Conservation (phyloP, 2,113 vertebrate genomes). For the Daboia siamensis region DNA sequence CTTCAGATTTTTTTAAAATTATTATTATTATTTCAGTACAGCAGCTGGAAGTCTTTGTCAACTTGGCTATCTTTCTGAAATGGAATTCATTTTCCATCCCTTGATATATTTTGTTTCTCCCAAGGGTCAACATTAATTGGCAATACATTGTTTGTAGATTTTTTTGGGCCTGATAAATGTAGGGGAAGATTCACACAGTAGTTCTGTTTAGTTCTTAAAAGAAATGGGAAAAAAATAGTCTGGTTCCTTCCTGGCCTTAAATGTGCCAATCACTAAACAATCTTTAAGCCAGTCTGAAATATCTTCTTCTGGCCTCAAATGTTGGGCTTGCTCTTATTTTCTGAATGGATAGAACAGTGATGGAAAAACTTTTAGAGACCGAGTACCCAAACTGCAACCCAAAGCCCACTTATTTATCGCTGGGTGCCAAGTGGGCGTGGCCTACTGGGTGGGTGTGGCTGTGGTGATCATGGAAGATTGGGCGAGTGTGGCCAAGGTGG, state of each 20-base stretch:
- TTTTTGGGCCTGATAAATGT: conserved; percentile 56
- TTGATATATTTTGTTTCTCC: conserved; percentile 64
- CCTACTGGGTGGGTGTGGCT: too few relatives aligned
- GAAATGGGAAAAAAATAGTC: conserved; percentile 40
- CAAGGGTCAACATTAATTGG: conserved; percentile 70
- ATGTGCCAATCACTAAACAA: conserved; percentile 49
- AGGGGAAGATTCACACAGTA: conserved; percentile 58
- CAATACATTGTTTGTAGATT: conserved; percentile 59
- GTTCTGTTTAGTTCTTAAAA: conserved; percentile 56
- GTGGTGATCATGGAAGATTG: too few relatives aligned
- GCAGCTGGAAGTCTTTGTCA: conserved; percentile 64
- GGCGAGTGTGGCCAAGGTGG: too few relatives aligned
- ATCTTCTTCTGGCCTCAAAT: not conserved
- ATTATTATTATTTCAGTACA: conserved; percentile 41
- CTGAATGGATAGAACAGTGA: not conserved
- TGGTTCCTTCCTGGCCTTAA: conserved; percentile 40
- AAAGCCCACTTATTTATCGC: too few relatives aligned
- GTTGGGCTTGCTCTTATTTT: not conserved
- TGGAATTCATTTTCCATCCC: conserved; percentile 66
- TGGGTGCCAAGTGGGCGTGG: too few relatives aligned
- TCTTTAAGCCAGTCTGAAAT: not conserved
- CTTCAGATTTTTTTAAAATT: not conserved
- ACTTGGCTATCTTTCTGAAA: conserved; percentile 55
- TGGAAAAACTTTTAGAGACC: too few relatives aligned
- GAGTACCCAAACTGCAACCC: too few relatives aligned